phyloP scores from a whole-genome alignment of 2,113 vertebrate species.

The Psittacula cyanocephala region DNA sequence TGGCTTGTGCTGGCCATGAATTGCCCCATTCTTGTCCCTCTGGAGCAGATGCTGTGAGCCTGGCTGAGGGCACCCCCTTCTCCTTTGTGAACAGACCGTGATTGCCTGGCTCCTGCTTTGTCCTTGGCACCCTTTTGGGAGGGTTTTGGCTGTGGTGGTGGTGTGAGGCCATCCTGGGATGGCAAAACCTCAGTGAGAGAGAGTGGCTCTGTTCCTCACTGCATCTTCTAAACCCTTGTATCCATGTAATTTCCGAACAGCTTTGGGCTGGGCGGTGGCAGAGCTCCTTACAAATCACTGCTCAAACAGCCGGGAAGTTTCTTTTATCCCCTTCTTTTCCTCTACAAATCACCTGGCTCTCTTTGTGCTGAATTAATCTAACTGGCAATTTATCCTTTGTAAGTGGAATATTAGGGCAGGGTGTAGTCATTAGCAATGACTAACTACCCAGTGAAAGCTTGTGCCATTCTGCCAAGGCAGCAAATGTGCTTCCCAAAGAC shows the following conservation, averaged over 20 bases:
- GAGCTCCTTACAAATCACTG: not conserved
- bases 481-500: not conserved
- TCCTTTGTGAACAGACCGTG: not conserved
- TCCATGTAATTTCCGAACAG: fast-evolving
- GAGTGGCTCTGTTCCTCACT: fast-evolving
- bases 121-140: not conserved
- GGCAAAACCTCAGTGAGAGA: not conserved
- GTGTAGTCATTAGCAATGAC: not conserved
- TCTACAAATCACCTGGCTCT: not conserved
- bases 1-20: not conserved
- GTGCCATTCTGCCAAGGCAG: not conserved
- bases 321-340: not conserved
- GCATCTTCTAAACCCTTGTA: fast-evolving
- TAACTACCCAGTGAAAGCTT: not conserved
- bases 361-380: slow-evolving; percentile 19
- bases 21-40: not conserved
- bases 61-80: not conserved
- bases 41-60: not conserved
- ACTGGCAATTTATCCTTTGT: slow-evolving; percentile 14
- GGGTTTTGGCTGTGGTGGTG: not conserved
- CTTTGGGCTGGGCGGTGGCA: not conserved
- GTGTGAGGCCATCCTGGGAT: fast-evolving
- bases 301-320: not conserved
- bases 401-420: slow-evolving; percentile 41
- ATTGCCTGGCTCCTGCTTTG: not conserved